These are phyloP conservation scores for Paramisgurnus dabryanus DNA, from an alignment of 2,113 vertebrate genomes.

Conservation along the genomic window DNA sequence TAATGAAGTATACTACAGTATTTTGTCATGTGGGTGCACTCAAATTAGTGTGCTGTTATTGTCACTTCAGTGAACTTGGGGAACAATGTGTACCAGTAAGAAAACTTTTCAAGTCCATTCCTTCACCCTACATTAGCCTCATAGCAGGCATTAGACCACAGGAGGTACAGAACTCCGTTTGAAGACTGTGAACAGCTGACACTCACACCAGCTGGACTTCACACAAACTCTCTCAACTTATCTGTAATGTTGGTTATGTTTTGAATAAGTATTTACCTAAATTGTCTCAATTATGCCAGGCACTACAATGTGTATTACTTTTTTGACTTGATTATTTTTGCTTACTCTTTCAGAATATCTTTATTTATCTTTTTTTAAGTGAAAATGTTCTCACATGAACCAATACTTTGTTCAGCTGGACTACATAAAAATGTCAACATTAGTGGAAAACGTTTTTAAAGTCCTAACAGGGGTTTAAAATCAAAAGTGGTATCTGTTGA, in stretches of 20 bases:
- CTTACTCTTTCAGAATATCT: too few species aligned
- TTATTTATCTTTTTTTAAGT: too few species aligned
- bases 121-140: constrained; percentile 10
- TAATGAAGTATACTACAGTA: too few species aligned
- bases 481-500: too few species aligned
- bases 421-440: too few species aligned
- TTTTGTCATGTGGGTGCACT: too few species aligned
- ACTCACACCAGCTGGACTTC: neutral
- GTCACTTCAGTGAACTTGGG: neutral
- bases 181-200: constrained; percentile 34
- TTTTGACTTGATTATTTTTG: too few species aligned
- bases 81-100: neutral
- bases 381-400: neutral
- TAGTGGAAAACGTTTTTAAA: too few species aligned
- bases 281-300: too few species aligned
- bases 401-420: neutral
- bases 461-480: too few species aligned
- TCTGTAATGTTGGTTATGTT: neutral
- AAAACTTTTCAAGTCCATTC: constrained; percentile 25
- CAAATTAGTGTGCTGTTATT: neutral
- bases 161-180: constrained; percentile 13
- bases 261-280: neutral
- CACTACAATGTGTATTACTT: too few species aligned
- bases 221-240: neutral
- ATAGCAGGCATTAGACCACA: constrained; percentile 7